Percentiles rank a stretch among this genome's conserved stretches.
phyloP scores from a whole-genome alignment of 2,113 vertebrate species.

The Ptilorrhoa leucosticta region DNA sequence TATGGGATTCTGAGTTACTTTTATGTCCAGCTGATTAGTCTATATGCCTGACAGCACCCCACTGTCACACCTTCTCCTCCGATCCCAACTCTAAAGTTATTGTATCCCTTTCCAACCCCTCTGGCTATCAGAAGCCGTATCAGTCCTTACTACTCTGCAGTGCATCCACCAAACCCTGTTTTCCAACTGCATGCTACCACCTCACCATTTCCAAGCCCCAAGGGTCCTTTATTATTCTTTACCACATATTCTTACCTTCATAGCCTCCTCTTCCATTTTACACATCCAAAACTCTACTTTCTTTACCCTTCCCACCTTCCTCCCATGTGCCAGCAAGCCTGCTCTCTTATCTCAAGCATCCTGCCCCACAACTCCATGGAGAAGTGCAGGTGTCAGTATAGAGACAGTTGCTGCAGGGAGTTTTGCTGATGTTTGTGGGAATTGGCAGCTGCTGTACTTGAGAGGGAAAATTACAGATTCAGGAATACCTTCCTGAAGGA shows the following conservation, averaged over 20 bases:
- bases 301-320: neutral
- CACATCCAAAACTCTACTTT: neutral
- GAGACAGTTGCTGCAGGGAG: neutral
- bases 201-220: neutral
- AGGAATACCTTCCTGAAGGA: neutral
- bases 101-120: neutral
- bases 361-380: neutral
- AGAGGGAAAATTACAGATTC: neutral
- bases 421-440: neutral
- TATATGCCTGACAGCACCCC: neutral
- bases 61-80: neutral
- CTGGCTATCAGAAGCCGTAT: neutral
- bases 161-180: neutral
- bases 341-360: neutral
- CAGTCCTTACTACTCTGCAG: neutral
- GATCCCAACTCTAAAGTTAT: neutral
- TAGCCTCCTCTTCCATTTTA: neutral
- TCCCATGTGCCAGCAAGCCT: neutral
- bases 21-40: neutral
- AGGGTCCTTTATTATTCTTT: neutral
- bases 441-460: neutral
- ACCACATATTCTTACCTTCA: neutral
- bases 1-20: neutral
- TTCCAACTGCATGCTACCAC: neutral
- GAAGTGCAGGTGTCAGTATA: neutral